Evolutionary conservation across 2,888 invertebrate genomes (phyloP).

Genomic region (Machimus rusticus): DNA sequence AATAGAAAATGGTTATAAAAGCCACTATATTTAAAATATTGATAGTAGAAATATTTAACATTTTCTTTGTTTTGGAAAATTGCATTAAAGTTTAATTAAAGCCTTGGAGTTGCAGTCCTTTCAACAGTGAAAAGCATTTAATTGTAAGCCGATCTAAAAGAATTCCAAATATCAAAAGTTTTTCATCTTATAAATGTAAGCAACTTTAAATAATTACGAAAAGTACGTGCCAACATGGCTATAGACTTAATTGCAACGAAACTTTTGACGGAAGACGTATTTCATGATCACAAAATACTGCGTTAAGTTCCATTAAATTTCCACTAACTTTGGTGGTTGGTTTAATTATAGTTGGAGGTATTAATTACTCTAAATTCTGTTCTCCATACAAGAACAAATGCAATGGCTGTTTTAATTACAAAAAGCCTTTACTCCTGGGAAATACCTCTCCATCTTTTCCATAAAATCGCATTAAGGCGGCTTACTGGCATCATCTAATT

Average conservation of each 20-base stretch:
- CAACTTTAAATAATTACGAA: neutral
- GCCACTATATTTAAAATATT: too few relatives aligned
- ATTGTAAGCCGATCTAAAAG: too few relatives aligned
- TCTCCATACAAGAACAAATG: neutral
- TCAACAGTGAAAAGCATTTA: neutral
- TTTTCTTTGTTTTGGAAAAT: neutral
- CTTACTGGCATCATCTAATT: neutral
- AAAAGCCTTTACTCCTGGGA: neutral
- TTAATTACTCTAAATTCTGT: neutral
- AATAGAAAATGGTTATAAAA: too few relatives aligned
- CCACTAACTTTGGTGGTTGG: neutral
- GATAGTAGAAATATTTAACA: neutral
- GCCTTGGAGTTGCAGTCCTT: neutral
- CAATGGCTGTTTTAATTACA: neutral
- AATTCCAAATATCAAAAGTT: neutral
- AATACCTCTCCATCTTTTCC: neutral
- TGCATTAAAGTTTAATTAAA: neutral
- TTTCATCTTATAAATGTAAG: neutral
- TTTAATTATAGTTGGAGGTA: neutral
- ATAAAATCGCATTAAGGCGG: neutral
- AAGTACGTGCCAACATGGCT: neutral
- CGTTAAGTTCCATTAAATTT: neutral
- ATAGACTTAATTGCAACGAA: neutral
- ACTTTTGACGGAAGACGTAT: neutral
- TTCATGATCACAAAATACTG: neutral